A percentile compares a stretch with the other conserved stretches of the same genome.
phyloP scores from a whole-genome alignment of 1,140 invertebrate genomes.

The Brachionus koreanus region DNA sequence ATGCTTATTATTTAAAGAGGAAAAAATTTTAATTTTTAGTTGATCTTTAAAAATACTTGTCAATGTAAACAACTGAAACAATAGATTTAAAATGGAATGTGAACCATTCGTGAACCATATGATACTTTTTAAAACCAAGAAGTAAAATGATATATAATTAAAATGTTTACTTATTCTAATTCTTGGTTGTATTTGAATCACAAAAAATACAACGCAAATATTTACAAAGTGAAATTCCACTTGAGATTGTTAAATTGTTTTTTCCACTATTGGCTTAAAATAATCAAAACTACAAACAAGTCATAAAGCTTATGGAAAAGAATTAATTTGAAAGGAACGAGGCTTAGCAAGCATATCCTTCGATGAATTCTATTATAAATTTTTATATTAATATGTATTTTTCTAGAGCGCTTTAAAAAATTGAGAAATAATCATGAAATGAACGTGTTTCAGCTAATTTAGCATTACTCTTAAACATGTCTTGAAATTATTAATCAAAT shows the following conservation, averaged over 20 bases:
- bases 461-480: too few relatives aligned
- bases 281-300: slow-evolving; percentile 15
- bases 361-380: background rate
- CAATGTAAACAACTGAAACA: background rate
- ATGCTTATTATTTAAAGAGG: background rate
- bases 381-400: background rate
- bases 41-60: background rate
- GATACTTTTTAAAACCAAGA: background rate
- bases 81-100: background rate
- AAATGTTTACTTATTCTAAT: slow-evolving; percentile 5
- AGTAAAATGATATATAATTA: background rate
- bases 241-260: slow-evolving; percentile 3
- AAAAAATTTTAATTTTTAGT: background rate
- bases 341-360: background rate
- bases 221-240: background rate
- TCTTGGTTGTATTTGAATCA: background rate
- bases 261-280: background rate
- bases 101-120: background rate
- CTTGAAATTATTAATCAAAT: too few relatives aligned
- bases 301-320: background rate
- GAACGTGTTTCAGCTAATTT: background rate
- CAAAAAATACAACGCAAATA: slow-evolving; percentile 9
- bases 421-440: background rate
- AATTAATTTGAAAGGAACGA: background rate
- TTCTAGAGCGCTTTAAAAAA: background rate